Evolutionary conservation across 2,113 vertebrate genomes (phyloP).

Genomic region (Piaya cayana): DNA sequence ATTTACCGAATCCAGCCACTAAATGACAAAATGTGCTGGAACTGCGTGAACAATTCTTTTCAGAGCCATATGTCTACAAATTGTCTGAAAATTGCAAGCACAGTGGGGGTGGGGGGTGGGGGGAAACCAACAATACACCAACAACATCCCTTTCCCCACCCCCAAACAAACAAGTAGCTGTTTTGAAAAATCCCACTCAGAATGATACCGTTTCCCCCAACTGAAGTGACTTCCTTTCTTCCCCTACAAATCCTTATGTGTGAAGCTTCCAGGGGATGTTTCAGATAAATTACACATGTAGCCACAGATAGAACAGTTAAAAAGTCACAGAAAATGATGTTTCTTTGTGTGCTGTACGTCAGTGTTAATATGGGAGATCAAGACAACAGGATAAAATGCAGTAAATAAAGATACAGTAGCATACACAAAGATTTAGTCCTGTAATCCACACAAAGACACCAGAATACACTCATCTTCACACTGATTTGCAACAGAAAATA

Average conservation of each 20-base stretch:
- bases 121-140: not conserved
- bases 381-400: not conserved
- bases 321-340: not conserved
- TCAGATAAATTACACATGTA: not conserved
- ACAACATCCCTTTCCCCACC: not conserved
- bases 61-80: not conserved
- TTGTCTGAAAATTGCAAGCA: conserved; percentile 12
- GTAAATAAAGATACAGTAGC: not conserved
- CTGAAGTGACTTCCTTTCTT: not conserved
- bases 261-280: not conserved
- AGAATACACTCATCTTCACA: not conserved
- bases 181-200: conserved; percentile 11
- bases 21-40: conserved; percentile 24
- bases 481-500: not conserved
- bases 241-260: not conserved
- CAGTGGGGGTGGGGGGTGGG: accelerated
- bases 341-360: not conserved
- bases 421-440: not conserved
- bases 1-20: conserved; percentile 35
- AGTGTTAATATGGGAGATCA: not conserved
- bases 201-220: not conserved
- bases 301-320: not conserved
- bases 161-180: not conserved
- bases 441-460: not conserved
- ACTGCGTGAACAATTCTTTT: not conserved